Conservation (phyloP, 1,140 invertebrate genomes). For the Drosophila parabipectinata region DNA sequence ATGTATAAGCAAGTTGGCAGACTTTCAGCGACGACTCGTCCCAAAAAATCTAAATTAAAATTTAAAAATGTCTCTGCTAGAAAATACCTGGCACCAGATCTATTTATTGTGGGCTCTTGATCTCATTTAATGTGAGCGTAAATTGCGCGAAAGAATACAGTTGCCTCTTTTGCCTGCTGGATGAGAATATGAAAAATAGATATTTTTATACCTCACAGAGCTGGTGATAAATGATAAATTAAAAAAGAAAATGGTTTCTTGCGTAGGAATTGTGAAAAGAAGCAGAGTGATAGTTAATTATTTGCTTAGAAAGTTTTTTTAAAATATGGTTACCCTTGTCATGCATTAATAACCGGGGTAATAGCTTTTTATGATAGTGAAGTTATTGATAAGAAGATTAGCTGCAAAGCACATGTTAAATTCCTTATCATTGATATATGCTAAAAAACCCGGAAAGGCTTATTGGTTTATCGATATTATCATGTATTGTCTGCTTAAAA, state of each 20-base stretch:
- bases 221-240: conserved; percentile 4
- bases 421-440: too few species aligned
- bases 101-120: conserved; percentile 49
- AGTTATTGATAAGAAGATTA: not conserved
- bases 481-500: not conserved
- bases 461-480: not conserved
- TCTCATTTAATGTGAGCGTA: conserved; percentile 40
- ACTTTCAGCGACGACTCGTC: conserved; percentile 23
- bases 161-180: conserved; percentile 11
- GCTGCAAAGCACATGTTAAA: not conserved
- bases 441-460: too few species aligned
- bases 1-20: conserved; percentile 27
- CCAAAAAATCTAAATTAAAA: conserved; percentile 25
- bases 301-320: not conserved
- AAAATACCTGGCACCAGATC: conserved; percentile 42
- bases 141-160: conserved; percentile 21
- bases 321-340: not conserved
- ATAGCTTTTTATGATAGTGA: not conserved
- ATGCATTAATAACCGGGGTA: not conserved
- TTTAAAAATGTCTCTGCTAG: conserved; percentile 39
- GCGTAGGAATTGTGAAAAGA: not conserved
- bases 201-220: not conserved
- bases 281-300: not conserved
- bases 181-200: conserved; percentile 21
- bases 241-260: not conserved